Evolutionary conservation across 1,140 invertebrate species (phyloP).

Genomic region (Lethrus apterus): DNA sequence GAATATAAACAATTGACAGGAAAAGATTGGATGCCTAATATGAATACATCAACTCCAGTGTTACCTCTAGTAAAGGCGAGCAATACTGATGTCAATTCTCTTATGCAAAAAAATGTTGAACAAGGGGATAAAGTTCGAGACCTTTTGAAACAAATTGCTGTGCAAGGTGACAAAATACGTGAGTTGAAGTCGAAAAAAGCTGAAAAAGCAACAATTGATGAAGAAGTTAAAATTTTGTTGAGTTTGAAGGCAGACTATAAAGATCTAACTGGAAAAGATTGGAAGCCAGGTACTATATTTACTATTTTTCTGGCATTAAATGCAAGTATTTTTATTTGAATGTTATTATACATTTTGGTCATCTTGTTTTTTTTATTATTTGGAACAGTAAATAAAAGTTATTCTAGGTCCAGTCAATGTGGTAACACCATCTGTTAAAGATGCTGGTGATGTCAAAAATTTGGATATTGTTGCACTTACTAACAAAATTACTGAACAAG

Average conservation of each 20-base stretch:
- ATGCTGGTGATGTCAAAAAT: no score
- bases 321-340: no score
- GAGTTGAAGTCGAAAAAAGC: conserved; percentile 59
- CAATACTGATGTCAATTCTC: conserved; percentile 3
- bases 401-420: no score
- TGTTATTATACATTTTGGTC: no score
- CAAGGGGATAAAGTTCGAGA: conserved; percentile 42
- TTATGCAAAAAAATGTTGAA: conserved; percentile 11
- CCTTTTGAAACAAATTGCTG: conserved; percentile 11
- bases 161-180: conserved; percentile 46
- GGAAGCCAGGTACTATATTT: conserved; percentile 49
- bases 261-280: conserved; percentile 52
- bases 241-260: conserved; percentile 68
- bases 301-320: no score
- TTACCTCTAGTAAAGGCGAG: no score
- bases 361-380: no score
- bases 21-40: conserved; percentile 56
- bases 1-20: conserved; percentile 58
- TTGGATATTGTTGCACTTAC: conserved; percentile 8
- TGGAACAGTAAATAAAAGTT: no score
- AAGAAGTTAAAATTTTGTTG: conserved; percentile 58
- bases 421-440: no score
- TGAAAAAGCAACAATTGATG: conserved; percentile 50
- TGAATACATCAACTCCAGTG: no score
- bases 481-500: conserved; percentile 52